These are phyloP conservation scores for Amazona vittata DNA, from an alignment of 2,113 vertebrate genomes.

Conservation along the genomic window DNA sequence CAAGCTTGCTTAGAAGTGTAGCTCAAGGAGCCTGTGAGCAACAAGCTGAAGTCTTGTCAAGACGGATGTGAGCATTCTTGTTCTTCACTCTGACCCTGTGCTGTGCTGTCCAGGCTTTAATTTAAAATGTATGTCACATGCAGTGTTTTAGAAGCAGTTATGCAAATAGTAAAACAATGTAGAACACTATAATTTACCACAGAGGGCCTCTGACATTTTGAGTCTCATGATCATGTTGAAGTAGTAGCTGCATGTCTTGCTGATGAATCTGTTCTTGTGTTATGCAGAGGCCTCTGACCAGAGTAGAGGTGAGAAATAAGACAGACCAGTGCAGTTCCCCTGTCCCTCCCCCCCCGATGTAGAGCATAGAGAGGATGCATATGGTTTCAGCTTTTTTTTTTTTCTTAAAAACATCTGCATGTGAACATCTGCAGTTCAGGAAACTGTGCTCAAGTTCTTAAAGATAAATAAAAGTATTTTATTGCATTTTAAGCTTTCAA, in stretches of 20 bases:
- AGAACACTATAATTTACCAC: not conserved
- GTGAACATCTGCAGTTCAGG: not conserved
- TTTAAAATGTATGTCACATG: slow-evolving; percentile 19
- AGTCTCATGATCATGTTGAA: slow-evolving; percentile 15
- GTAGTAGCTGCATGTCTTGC: not conserved
- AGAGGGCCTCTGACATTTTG: not conserved
- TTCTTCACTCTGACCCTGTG: not conserved
- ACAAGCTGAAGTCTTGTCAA: not conserved
- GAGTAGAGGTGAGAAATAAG: not conserved
- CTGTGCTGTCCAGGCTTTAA: not conserved
- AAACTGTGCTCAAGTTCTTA: not conserved
- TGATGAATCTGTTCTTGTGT: not conserved
- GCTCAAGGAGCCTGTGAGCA: not conserved
- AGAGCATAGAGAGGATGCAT: not conserved
- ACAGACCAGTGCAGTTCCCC: not conserved
- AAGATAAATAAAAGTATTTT: not conserved
- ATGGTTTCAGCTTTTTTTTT: not conserved
- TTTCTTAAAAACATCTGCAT: not conserved
- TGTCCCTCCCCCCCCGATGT: not conserved
- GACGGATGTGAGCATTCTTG: not conserved
- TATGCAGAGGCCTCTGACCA: not conserved
- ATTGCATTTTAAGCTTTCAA: not conserved
- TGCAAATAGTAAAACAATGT: slow-evolving; percentile 1
- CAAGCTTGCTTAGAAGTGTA: not conserved
- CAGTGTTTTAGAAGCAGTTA: not conserved